These are phyloP conservation scores for Conopomorpha cramerella DNA, from an alignment of 1,140 invertebrate genomes.

Conservation along the genomic window DNA sequence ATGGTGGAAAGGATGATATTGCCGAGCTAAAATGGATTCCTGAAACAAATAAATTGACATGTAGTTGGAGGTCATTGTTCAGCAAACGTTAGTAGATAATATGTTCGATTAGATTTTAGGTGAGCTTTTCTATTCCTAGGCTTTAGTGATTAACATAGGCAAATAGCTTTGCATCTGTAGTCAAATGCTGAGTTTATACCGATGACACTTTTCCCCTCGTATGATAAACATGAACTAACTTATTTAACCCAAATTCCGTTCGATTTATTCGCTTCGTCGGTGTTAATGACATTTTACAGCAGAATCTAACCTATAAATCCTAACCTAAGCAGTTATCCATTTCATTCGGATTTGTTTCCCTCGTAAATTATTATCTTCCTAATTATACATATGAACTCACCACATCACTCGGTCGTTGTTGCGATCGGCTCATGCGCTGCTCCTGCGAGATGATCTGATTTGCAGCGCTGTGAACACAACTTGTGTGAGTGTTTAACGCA, in stretches of 20 bases:
- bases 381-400: conserved; percentile 13
- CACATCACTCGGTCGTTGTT: conserved; percentile 20
- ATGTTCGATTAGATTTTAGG: no score
- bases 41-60: conserved; percentile 12
- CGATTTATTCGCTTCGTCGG: no score
- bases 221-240: background rate
- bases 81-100: background rate
- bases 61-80: background rate
- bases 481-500: background rate
- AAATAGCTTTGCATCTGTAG: no score
- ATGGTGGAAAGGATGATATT: conserved; percentile 48
- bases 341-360: background rate
- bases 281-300: no score
- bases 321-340: background rate
- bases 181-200: background rate
- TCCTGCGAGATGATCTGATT: conserved; percentile 49
- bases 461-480: conserved; percentile 30
- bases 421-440: conserved; percentile 18
- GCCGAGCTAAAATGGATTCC: conserved; percentile 30
- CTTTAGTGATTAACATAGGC: no score
- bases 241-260: no score
- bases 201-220: background rate
- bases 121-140: no score
- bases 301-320: no score
- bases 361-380: background rate